Evolutionary conservation across 2,888 invertebrate species (phyloP).

Genomic region (Druceiella hillmani): DNA sequence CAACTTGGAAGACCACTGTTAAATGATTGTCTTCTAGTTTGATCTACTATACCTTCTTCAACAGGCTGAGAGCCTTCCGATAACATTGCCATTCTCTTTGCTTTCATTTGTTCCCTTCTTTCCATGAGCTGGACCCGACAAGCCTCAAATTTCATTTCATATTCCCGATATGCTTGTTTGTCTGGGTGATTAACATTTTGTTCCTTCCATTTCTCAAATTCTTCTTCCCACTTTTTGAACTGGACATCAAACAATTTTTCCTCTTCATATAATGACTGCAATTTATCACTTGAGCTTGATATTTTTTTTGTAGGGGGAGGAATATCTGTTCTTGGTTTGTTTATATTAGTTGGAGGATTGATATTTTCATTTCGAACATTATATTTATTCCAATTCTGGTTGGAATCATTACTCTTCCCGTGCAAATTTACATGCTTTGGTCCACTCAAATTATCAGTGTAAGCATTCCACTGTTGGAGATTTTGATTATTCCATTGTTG

Average conservation of each 20-base stretch:
- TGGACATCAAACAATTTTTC: conserved; percentile 84
- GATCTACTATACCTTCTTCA: conserved; percentile 14
- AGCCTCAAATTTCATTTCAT: conserved; percentile 84
- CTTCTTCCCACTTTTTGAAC: conserved; percentile 87
- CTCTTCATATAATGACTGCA: no score
- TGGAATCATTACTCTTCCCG: no score
- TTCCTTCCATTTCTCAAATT: conserved; percentile 86
- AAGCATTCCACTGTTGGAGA: no score
- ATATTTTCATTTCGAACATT: no score
- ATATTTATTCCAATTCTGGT: no score
- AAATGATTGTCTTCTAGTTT: conserved; percentile 11
- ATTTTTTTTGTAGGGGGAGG: no score
- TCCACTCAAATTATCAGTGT: no score
- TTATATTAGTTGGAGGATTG: no score
- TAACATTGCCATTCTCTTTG: conserved; percentile 47
- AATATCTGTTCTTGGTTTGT: no score
- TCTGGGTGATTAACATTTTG: conserved; percentile 91
- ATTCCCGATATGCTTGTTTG: conserved; percentile 76
- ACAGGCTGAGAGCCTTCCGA: conserved; percentile 23
- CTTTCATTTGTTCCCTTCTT: conserved; percentile 75
- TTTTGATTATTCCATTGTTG: no score
- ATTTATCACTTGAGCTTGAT: no score
- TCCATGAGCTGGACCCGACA: conserved; percentile 75
- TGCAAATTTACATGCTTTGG: no score
- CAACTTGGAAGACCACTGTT: not conserved